Evolutionary conservation across 92 coral and sea anemone species (phyloP), one percentile per base, ranked within the genome.

Genomic region (Porites divaricata): DNA sequence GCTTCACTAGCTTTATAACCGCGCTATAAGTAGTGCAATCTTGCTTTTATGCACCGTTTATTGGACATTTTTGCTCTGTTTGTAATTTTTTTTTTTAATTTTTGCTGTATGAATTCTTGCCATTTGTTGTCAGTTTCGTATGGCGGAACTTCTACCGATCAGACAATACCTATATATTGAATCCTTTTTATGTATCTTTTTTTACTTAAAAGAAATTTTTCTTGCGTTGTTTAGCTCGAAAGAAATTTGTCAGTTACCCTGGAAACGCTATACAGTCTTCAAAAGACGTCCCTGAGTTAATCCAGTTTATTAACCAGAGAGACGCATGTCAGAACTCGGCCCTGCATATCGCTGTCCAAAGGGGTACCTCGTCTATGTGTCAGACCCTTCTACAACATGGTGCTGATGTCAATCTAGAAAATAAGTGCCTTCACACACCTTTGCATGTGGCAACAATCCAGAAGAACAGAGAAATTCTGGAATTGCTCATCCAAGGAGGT

Each of bases 361-460:
- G 87, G 56, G 91, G 89, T 10, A 80, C 75, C 71, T 61, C 25
- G 49, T 63, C 56, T 8, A 28, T 67, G 59, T 83, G 83, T 13
- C 26, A 24, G 23, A 69, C 84, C 62, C 81, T 91, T 26, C 35
- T 78, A 66, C 82, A 91, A 63, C 74, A 87, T 19, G 91, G 89
- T 21, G 94, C 94, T 9, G 78, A 82, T 23, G 69, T 88, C 15
- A 79, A 83, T 24, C 45, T 78, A 0, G 35, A 64, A 16, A 87
- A 80, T 41, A 79, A 56, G 26, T 74, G 75, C 70, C 88, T 63
- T 26, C 84, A 85, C 17, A 87, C 94, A 5, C 89, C 94, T 52
- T 8, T 91, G 67, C 89, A 91, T 67, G 62, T 88, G 86, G 94
- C 89, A 6, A 65, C 91, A 10, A 68, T 63, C 11, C 74, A 83